Conservation (phyloP, 2,797 vertebrate genomes). For the Odontamblyopus rebecca region DNA sequence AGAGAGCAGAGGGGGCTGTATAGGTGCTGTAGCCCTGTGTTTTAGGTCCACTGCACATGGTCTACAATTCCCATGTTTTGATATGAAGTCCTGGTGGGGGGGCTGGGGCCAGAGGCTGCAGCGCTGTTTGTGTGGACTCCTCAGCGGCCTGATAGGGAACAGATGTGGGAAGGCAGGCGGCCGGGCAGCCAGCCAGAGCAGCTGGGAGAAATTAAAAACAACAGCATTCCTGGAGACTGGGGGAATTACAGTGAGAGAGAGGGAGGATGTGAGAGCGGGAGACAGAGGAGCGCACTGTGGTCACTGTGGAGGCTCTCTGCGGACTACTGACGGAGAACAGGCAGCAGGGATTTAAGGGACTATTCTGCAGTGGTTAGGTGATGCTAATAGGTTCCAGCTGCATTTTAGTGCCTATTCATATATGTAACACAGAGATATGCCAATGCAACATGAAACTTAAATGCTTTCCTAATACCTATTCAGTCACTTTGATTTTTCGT, state of each 20-base stretch:
- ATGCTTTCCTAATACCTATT: slow-evolving; percentile 36
- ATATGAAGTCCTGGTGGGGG: slow-evolving; percentile 79
- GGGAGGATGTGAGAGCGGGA: slow-evolving; percentile 45
- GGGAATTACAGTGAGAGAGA: slow-evolving; percentile 79
- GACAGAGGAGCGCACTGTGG: slow-evolving; percentile 69
- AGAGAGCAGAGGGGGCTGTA: slow-evolving; percentile 20
- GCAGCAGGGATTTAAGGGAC: slow-evolving; percentile 61
- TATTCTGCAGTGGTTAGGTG: slow-evolving; percentile 65
- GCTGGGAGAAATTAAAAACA: slow-evolving; percentile 91
- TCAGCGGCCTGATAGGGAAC: slow-evolving; percentile 83
- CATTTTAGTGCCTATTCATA: slow-evolving; percentile 53
- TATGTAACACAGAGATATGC: slow-evolving; percentile 23
- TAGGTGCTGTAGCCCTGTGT: slow-evolving; percentile 37
- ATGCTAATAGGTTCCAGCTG: slow-evolving; percentile 71
- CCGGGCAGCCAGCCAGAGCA: slow-evolving; percentile 82
- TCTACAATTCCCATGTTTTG: slow-evolving; percentile 83
- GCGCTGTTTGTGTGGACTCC: slow-evolving; percentile 82
- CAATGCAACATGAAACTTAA: slow-evolving; percentile 34
- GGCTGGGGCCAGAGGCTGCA: slow-evolving; percentile 59
- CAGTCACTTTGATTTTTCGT: slow-evolving; percentile 42
- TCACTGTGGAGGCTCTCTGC: slow-evolving; percentile 67
- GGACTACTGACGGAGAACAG: slow-evolving; percentile 63
- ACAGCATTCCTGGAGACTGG: slow-evolving; percentile 85
- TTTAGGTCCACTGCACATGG: slow-evolving; percentile 60
- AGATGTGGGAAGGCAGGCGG: slow-evolving; percentile 90